These are phyloP conservation scores for Papilio aristodemus DNA, from an alignment of 1,140 invertebrate genomes.

Conservation along the genomic window DNA sequence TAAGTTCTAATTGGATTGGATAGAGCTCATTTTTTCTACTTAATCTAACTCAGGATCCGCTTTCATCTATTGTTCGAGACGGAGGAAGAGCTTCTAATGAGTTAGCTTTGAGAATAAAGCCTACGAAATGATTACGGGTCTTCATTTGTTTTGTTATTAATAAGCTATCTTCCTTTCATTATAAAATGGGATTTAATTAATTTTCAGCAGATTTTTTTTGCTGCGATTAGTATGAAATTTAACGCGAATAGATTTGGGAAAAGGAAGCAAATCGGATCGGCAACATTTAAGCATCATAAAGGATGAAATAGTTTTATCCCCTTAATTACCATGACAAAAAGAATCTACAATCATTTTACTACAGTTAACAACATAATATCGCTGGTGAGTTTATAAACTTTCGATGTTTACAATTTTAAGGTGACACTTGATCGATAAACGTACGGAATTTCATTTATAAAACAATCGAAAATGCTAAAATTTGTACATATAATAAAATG, in stretches of 20 bases:
- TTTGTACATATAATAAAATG: too few species aligned
- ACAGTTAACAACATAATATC: too few species aligned
- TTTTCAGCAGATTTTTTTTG: background rate
- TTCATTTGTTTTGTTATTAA: background rate
- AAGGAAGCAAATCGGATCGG: background rate
- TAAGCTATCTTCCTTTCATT: background rate
- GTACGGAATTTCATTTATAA: too few species aligned
- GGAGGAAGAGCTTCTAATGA: background rate
- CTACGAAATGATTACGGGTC: background rate
- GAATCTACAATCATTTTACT: too few species aligned
- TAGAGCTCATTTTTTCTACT: background rate
- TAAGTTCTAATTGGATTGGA: constrained; percentile 13
- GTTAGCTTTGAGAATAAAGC: background rate
- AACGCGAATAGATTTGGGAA: background rate
- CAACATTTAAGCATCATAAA: too few species aligned
- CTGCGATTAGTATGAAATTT: background rate
- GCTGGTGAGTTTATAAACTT: too few species aligned
- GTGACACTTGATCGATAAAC: too few species aligned
- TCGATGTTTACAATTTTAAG: too few species aligned
- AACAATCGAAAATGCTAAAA: too few species aligned
- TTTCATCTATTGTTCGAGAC: background rate
- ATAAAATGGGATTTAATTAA: background rate
- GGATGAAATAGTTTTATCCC: too few species aligned
- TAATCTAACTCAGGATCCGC: constrained; percentile 3
- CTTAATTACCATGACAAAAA: too few species aligned